phyloP scores from a whole-genome alignment of 2,113 vertebrate species.

The Aspidoscelis tigris region DNA sequence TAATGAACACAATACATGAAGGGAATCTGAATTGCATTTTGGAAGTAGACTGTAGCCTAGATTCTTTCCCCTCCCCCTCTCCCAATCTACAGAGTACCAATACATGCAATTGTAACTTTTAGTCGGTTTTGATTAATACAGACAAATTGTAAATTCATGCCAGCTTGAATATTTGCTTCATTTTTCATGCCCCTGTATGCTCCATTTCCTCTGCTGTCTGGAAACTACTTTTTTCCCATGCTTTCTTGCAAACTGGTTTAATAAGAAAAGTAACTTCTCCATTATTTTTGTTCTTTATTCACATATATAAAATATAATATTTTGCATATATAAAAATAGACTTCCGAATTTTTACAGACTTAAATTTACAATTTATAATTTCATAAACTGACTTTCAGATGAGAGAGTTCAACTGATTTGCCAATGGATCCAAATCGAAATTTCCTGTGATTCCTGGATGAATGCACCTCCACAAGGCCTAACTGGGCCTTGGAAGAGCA shows the following conservation, averaged over 20 bases:
- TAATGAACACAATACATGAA: constrained; percentile 46
- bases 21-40: constrained; percentile 48
- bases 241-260: neutral
- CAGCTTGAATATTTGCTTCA: constrained; percentile 41
- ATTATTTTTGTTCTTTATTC: neutral
- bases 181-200: constrained; percentile 16
- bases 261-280: neutral
- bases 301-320: neutral
- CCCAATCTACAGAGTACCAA: constrained; percentile 14
- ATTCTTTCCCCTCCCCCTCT: neutral
- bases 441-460: too few species aligned
- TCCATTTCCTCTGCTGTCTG: neutral
- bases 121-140: constrained; percentile 48
- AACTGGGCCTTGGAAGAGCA: too few species aligned
- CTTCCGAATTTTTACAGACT: neutral
- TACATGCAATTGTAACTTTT: constrained; percentile 35
- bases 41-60: constrained; percentile 53
- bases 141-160: constrained; percentile 15
- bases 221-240: neutral
- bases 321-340: neutral
- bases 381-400: neutral
- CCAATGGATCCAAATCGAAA: too few species aligned
- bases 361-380: constrained; percentile 1
- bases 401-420: neutral
- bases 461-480: too few species aligned